Conservation (phyloP, 2,888 invertebrate genomes). For the Chelonus formosanus region DNA sequence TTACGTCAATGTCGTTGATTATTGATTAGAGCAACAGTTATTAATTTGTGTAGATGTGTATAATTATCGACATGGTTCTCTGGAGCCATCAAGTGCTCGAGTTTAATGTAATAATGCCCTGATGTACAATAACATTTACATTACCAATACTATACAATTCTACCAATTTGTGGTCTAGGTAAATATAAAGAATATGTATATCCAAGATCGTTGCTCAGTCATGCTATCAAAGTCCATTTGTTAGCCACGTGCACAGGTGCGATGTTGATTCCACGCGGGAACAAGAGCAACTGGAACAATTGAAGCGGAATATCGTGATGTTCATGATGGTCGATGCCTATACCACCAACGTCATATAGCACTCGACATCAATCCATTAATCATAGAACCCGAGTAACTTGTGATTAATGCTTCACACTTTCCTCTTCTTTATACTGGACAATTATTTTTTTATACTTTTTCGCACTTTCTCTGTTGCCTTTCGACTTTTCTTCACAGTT, state of each 20-base stretch:
- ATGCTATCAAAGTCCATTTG: conserved; percentile 13
- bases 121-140: conserved; percentile 25
- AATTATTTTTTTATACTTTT: conserved; percentile 21
- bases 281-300: conserved; percentile 46
- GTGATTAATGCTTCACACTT: conserved; percentile 51
- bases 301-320: conserved; percentile 49
- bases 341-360: conserved; percentile 32
- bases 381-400: conserved; percentile 51
- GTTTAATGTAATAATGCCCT: conserved; percentile 53
- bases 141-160: conserved; percentile 36
- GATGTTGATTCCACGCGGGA: conserved; percentile 26
- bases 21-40: conserved; percentile 63
- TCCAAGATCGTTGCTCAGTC: conserved; percentile 4
- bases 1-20: conserved; percentile 47
- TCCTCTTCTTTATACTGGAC: conserved; percentile 30
- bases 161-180: conserved; percentile 5
- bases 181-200: conserved; percentile 9
- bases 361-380: conserved; percentile 49
- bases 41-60: conserved; percentile 58
- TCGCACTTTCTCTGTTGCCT: background rate
- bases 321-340: conserved; percentile 36
- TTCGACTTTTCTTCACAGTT: background rate
- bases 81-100: conserved; percentile 36
- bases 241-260: conserved; percentile 12
- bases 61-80: conserved; percentile 56